Evolutionary conservation across 2,888 invertebrate species (phyloP), one percentile per base, ranked within the genome.

Genomic region (Conomelus anceps): DNA sequence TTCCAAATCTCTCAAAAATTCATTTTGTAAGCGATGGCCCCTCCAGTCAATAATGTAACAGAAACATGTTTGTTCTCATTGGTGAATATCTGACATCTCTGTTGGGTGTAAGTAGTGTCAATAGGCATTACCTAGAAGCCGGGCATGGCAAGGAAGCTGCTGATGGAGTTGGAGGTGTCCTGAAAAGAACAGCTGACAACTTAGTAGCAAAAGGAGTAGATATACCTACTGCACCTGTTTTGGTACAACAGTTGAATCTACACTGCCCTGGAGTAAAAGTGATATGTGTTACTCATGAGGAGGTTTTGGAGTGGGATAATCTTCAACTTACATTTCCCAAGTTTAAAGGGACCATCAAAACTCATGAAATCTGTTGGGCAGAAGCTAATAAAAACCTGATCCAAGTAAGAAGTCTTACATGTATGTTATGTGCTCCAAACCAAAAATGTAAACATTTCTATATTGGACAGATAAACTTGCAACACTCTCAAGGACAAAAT

Each of bases 11-110:
- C 13, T 22, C 22, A 22, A 87, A 22, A 87, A 26, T 87, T 9
- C 88, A 89, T 89, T 89, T 85, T 29, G 22, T 88, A 22, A 89
- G 89, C 29, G 89, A 89, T 85, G 89, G 89, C 20, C 89, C 89
- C 22, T 22, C 22, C 22, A 89, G 41, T 20, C 89, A 89, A 23
- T 89, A 89, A n/a, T 22, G 63, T 22, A 89, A 89, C 23, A 89
- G 34, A 86, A 89, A 22, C 4, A 89, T 89, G 86, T 89, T 34
- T 86, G 34, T 34, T 34, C 34, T 34, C 34, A 34, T 34, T 34
- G 34, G 34, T 34, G 34, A 13, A 34, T 34, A 34, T 34, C 34
- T 34, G 34, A 34, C 34, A 34, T 34, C 34, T 34, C 34, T 34
- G 34, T 34, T 34, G 34, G 34, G 34, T 34, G 34, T 34, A 34